A percentile compares a stretch with the other conserved stretches of the same genome.
These are phyloP conservation scores for Monomorium pharaonis DNA, from an alignment of 1,140 invertebrate species.

Conservation along the genomic window DNA sequence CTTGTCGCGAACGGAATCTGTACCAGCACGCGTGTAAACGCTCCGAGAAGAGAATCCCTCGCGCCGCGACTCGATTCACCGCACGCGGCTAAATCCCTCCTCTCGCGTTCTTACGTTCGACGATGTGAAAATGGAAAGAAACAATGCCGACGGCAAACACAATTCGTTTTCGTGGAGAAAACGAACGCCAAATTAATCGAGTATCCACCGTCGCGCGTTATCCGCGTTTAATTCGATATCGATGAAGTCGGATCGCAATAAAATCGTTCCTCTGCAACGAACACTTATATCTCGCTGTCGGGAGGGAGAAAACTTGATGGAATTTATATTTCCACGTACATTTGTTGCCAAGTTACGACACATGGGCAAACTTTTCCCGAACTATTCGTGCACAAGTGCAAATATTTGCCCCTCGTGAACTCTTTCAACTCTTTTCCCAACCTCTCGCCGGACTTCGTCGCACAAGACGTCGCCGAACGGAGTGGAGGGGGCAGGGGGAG, in stretches of 20 bases:
- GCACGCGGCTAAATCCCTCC: too few species aligned
- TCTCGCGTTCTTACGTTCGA: not conserved
- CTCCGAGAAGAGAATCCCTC: not conserved
- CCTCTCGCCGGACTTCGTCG: not conserved
- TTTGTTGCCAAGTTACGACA: not conserved
- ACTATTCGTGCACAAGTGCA: not conserved
- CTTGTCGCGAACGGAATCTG: not conserved
- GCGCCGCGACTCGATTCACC: too few species aligned
- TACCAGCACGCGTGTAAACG: not conserved
- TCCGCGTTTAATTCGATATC: not conserved
- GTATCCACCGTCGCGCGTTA: not conserved
- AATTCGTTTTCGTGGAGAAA: not conserved
- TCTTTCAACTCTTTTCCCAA: not conserved
- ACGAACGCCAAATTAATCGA: not conserved
- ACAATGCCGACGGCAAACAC: too few species aligned
- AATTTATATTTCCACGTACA: slow-evolving; percentile 1
- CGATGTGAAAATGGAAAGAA: not conserved
- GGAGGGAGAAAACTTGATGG: not conserved
- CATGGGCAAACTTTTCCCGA: not conserved
- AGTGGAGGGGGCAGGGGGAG: too few species aligned
- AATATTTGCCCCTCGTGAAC: slow-evolving; percentile 7
- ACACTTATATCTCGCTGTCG: not conserved
- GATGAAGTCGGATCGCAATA: too few species aligned
- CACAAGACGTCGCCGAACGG: not conserved
- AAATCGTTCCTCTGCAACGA: not conserved